Conservation (phyloP, 2,888 invertebrate species). For the Troilus luridus region DNA sequence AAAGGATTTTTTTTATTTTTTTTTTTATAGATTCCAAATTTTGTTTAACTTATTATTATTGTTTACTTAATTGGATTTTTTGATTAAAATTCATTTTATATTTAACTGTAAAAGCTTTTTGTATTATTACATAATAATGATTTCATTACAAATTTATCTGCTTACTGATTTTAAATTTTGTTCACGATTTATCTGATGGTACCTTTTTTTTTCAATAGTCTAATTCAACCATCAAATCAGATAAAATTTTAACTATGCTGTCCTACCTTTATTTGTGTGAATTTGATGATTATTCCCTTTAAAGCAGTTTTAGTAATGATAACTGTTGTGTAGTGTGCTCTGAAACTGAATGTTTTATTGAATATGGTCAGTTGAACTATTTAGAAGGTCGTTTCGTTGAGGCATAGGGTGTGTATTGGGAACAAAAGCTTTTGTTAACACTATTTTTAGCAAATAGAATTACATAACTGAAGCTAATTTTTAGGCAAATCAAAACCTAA, state of each 20-base stretch:
- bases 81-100: too few relatives aligned
- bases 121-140: too few relatives aligned
- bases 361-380: slow-evolving; percentile 24
- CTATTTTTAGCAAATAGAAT: slow-evolving; percentile 37
- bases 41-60: too few relatives aligned
- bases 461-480: slow-evolving; percentile 35
- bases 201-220: too few relatives aligned
- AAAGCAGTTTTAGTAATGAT: not conserved
- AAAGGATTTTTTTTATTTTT: too few relatives aligned
- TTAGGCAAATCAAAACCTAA: not conserved
- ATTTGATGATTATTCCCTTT: not conserved
- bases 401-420: slow-evolving; percentile 20
- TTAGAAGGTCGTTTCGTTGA: slow-evolving; percentile 26
- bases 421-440: slow-evolving; percentile 40
- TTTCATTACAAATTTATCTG: too few relatives aligned
- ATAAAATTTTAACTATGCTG: not conserved
- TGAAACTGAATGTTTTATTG: not conserved
- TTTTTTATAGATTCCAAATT: too few relatives aligned
- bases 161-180: too few relatives aligned
- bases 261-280: not conserved
- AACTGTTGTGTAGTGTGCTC: not conserved
- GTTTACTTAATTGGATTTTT: too few relatives aligned
- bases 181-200: too few relatives aligned
- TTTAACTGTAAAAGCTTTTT: too few relatives aligned
- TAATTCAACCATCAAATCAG: not conserved